These are phyloP conservation scores for Lepus timidus DNA, from an alignment of 2,113 vertebrate species.

Conservation along the genomic window DNA sequence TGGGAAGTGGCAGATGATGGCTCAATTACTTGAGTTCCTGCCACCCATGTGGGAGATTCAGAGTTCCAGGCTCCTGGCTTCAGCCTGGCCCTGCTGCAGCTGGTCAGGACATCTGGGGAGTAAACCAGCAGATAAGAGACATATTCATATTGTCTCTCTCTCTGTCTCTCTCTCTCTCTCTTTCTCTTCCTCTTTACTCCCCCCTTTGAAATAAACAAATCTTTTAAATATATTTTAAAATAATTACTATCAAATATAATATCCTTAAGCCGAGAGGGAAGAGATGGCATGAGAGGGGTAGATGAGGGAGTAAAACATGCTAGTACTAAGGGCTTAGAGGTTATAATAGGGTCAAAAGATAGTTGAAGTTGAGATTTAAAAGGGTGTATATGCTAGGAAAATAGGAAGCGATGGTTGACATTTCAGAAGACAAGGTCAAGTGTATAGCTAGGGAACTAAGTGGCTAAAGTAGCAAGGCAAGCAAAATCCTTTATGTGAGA, in stretches of 20 bases:
- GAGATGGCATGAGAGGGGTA: background rate
- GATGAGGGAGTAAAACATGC: background rate
- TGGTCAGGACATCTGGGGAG: too few relatives aligned
- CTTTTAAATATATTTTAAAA: background rate
- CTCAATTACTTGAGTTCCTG: too few relatives aligned
- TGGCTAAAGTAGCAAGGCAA: background rate
- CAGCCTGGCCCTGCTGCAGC: too few relatives aligned
- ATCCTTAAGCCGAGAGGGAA: background rate
- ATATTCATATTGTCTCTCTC: too few relatives aligned
- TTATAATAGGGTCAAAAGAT: background rate
- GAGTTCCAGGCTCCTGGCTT: too few relatives aligned
- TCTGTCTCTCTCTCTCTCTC: too few relatives aligned
- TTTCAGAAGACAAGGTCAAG: background rate
- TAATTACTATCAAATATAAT: slow-evolving; percentile 39
- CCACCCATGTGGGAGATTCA: too few relatives aligned
- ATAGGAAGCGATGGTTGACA: background rate
- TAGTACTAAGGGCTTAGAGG: background rate
- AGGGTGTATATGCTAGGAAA: background rate
- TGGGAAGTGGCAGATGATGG: too few relatives aligned
- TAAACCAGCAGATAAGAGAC: too few relatives aligned
- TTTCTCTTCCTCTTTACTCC: too few relatives aligned
- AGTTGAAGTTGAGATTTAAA: background rate
- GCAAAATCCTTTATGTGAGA: background rate
- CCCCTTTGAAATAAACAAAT: too few relatives aligned
- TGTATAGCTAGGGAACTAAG: background rate